Base-by-base conservation (phyloP, 92 coral and sea anemone species). In the Siderastrea siderea region DNA sequence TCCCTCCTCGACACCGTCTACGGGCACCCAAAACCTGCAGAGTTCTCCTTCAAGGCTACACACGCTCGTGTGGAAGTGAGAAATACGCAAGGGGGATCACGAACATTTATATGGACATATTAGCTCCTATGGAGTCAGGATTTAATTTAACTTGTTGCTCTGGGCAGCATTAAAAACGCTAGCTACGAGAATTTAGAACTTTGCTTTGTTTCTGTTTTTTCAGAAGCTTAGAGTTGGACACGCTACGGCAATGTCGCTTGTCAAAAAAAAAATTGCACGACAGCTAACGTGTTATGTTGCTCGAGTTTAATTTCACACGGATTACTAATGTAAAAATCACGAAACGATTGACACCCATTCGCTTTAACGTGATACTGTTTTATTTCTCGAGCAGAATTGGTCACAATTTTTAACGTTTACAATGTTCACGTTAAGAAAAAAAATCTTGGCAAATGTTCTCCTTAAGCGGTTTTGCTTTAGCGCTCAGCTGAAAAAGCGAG, bases 61-160 rank as follows among this genome's bases (percentile, higher is more conserved):
- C 80, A 93, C 96, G 3, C 90, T 93, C n/a, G 79, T 93, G 46
- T 93, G 96, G 96, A 93, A 93, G 84, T 93, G 53, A 87, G 57
- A 7, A 26, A 55, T 73, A 19, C 17, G 12, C 50, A 58, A 44
- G 8, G 46, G 46, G 48, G 64, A 73, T 74, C 50, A 19, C 57
- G 80, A 71, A 58, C 79, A 73, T 72, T 74, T 26, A 26, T 26
- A 46, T 17, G 45, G 77, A 68, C 46, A 63, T 55, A 69, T 84
- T 74, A 60, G 81, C 87, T 84, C 87, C 87, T 50, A 72, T 84
- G 87, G 87, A 74, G 87, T 74, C 13, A 26, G 47, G 58, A 47
- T 47, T 70, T 74, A 47, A 84, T 81, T 67, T 65, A 45, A 63
- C 48, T 60, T 50, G 71, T 63, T 59, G 80, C 80, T 46, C 10